Conservation (phyloP, 2,888 invertebrate genomes). For the Unio pictorum region DNA sequence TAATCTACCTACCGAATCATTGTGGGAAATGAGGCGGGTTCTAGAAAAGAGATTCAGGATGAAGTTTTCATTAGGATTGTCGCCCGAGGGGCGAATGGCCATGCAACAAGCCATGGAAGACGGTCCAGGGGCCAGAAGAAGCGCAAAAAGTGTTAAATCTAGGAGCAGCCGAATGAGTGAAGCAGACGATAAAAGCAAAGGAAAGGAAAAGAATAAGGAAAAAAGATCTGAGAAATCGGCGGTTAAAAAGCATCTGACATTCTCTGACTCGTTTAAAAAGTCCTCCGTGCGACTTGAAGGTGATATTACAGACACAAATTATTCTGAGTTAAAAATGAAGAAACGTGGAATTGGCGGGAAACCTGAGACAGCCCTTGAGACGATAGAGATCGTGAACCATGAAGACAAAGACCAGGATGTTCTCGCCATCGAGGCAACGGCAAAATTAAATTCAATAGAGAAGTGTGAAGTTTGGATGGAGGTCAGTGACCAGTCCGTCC, state of each 20-base stretch:
- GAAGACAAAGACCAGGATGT: conserved; percentile 20
- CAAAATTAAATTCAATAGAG: conserved; percentile 43
- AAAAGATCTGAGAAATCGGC: not conserved
- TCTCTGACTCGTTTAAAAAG: conserved; percentile 28
- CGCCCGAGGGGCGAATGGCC: conserved; percentile 38
- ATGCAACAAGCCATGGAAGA: conserved; percentile 36
- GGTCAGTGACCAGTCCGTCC: conserved; percentile 19
- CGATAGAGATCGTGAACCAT: conserved; percentile 34
- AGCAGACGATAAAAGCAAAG: not conserved
- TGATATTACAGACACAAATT: conserved; percentile 34
- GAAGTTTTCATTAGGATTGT: conserved; percentile 35
- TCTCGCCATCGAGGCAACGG: conserved; percentile 33
- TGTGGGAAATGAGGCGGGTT: conserved; percentile 27
- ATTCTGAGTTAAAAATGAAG: conserved; percentile 5
- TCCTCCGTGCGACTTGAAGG: conserved; percentile 23
- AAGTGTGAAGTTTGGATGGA: conserved; percentile 56
- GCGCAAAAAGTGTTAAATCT: not conserved
- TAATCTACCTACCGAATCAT: conserved; percentile 20
- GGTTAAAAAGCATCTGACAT: conserved; percentile 17
- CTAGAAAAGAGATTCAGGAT: conserved; percentile 15
- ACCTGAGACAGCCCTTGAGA: conserved; percentile 33
- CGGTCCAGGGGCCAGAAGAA: not conserved
- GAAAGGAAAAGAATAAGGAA: conserved; percentile 5
- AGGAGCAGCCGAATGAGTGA: not conserved
- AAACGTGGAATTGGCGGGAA: conserved; percentile 33